Evolutionary conservation across 2,888 invertebrate genomes (phyloP).

Genomic region (Heteropelma amictum): DNA sequence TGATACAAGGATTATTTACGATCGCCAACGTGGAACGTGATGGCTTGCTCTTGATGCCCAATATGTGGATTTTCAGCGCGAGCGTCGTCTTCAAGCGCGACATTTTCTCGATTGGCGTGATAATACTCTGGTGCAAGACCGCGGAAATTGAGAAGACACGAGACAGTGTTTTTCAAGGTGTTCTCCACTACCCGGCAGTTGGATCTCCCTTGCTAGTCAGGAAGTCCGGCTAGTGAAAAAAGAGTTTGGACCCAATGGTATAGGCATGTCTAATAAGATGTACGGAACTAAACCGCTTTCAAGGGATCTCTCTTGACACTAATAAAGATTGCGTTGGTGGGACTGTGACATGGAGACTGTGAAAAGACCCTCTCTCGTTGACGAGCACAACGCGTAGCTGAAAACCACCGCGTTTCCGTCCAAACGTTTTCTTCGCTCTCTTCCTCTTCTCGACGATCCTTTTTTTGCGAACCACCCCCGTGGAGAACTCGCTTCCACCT

Average conservation of each 20-base stretch:
- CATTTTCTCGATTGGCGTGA: too few species aligned
- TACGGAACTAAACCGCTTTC: slow-evolving; percentile 61
- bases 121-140: too few species aligned
- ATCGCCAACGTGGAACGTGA: too few species aligned
- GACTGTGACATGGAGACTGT: slow-evolving; percentile 53
- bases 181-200: too few species aligned
- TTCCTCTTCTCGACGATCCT: slow-evolving; percentile 3
- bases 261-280: not conserved
- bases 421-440: not conserved
- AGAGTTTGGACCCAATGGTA: not conserved
- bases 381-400: slow-evolving; percentile 61
- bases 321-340: slow-evolving; percentile 68
- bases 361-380: slow-evolving; percentile 52
- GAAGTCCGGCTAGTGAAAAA: too few species aligned
- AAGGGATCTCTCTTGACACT: slow-evolving; percentile 67
- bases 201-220: too few species aligned
- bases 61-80: too few species aligned
- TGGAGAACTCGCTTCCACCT: slow-evolving; percentile 21
- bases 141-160: too few species aligned
- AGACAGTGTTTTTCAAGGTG: too few species aligned
- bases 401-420: slow-evolving; percentile 39
- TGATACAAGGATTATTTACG: too few species aligned
- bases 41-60: too few species aligned
- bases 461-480: slow-evolving; percentile 21
- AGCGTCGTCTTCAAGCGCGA: too few species aligned